Percentiles rank a stretch among this genome's conserved stretches.
Evolutionary conservation across 1,140 invertebrate genomes (phyloP).

Genomic region (Trichonephila clavipes): DNA sequence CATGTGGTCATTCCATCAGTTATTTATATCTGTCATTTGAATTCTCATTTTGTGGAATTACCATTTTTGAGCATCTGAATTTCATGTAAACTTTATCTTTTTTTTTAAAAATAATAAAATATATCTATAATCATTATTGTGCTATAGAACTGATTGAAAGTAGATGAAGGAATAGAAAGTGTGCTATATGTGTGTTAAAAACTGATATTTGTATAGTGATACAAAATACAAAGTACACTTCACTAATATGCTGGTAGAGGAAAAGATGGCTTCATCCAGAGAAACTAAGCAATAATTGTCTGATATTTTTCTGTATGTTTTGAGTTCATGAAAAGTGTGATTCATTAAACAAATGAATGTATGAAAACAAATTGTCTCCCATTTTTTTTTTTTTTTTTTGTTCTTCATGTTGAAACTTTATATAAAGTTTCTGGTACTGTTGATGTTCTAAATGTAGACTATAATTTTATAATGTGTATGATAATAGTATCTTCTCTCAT

Average conservation of each 20-base stretch:
- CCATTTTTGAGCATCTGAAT: too few species aligned
- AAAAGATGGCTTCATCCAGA: neutral
- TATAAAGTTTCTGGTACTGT: neutral
- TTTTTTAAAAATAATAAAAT: too few species aligned
- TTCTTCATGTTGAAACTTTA: neutral
- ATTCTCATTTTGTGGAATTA: too few species aligned
- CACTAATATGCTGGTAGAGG: neutral
- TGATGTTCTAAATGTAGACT: slow-evolving; percentile 39
- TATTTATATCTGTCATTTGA: too few species aligned
- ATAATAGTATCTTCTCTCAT: neutral
- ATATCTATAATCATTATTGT: neutral
- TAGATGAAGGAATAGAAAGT: neutral
- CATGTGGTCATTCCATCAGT: too few species aligned
- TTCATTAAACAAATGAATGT: neutral
- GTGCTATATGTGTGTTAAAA: neutral
- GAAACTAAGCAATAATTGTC: neutral
- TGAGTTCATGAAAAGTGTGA: neutral
- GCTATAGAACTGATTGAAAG: slow-evolving; percentile 17
- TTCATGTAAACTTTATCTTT: too few species aligned
- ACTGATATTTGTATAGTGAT: slow-evolving; percentile 5
- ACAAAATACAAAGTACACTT: neutral
- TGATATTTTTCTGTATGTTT: neutral
- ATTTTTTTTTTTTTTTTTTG: too few species aligned
- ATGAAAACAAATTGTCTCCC: neutral
- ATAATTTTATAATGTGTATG: slow-evolving; percentile 63